These are phyloP conservation scores for Cyclura pinguis DNA, from an alignment of 2,797 vertebrate species.

Conservation along the genomic window DNA sequence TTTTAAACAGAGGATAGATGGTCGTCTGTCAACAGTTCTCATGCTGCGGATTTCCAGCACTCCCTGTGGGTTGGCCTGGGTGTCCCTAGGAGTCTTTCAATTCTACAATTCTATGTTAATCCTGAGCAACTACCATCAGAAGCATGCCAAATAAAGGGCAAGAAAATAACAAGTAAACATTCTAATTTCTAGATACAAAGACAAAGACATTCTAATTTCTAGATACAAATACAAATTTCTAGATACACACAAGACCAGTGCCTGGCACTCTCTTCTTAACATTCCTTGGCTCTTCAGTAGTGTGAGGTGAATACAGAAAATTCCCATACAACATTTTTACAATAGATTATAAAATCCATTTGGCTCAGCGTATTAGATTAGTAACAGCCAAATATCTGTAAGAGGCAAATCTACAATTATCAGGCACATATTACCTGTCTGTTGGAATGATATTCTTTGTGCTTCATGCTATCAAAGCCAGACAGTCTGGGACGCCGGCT, in stretches of 20 bases:
- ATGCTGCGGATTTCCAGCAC: too few species aligned
- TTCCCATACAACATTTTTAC: neutral
- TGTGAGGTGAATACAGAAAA: neutral
- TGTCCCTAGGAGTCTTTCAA: too few species aligned
- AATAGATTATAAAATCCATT: neutral
- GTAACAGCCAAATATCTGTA: constrained; percentile 54
- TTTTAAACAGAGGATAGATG: too few species aligned
- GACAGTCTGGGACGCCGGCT: constrained; percentile 87
- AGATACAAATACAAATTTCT: neutral
- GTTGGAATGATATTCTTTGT: constrained; percentile 86
- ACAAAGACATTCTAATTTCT: neutral
- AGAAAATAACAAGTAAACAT: neutral
- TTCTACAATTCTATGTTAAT: neutral
- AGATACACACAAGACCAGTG: neutral
- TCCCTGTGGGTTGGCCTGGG: too few species aligned
- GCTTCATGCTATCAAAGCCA: constrained; percentile 90
- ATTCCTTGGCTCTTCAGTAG: neutral
- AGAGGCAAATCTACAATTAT: neutral
- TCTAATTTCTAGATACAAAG: neutral
- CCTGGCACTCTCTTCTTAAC: neutral
- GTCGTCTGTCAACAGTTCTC: too few species aligned
- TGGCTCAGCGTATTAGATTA: neutral
- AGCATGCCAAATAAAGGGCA: neutral
- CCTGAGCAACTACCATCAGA: neutral
- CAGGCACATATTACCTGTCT: constrained; percentile 84